phyloP scores from a whole-genome alignment of 2,888 invertebrate genomes.

The Phengaris arion region DNA sequence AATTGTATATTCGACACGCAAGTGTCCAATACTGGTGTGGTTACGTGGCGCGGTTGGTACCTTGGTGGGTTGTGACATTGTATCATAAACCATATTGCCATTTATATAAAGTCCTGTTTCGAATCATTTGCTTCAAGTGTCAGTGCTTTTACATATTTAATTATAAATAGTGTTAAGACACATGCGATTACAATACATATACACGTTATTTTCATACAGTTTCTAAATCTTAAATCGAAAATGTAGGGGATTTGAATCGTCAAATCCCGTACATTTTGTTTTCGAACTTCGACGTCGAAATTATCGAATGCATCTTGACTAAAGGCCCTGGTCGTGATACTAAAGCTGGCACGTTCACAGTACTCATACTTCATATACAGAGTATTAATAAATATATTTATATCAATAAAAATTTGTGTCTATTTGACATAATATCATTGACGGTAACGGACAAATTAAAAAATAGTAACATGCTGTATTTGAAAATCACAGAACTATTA shows the following conservation, averaged over 20 bases:
- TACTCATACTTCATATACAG: not conserved
- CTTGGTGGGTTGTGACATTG: conserved; percentile 40
- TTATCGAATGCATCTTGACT: too few relatives aligned
- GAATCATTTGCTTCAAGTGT: conserved; percentile 32
- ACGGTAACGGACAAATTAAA: too few relatives aligned
- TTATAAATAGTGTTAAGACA: conserved; percentile 20
- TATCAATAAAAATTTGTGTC: too few relatives aligned
- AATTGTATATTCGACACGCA: not conserved
- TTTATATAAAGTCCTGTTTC: conserved; percentile 37
- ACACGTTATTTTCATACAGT: not conserved
- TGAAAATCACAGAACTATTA: too few relatives aligned
- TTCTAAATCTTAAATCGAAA: too few relatives aligned
- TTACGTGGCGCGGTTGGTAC: conserved; percentile 26
- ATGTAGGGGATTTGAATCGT: too few relatives aligned
- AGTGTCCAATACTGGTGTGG: conserved; percentile 11
- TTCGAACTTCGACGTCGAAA: too few relatives aligned
- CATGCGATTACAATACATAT: conserved; percentile 23
- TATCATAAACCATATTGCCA: conserved; percentile 36
- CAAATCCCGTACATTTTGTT: too few relatives aligned
- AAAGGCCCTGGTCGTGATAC: too few relatives aligned
- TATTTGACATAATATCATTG: too few relatives aligned
- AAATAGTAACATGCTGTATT: too few relatives aligned
- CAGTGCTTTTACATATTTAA: conserved; percentile 24
- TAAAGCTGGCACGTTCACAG: not conserved
- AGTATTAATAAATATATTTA: not conserved